phyloP scores from a whole-genome alignment of 2,888 invertebrate genomes.

The Syrphus vitripennis region DNA sequence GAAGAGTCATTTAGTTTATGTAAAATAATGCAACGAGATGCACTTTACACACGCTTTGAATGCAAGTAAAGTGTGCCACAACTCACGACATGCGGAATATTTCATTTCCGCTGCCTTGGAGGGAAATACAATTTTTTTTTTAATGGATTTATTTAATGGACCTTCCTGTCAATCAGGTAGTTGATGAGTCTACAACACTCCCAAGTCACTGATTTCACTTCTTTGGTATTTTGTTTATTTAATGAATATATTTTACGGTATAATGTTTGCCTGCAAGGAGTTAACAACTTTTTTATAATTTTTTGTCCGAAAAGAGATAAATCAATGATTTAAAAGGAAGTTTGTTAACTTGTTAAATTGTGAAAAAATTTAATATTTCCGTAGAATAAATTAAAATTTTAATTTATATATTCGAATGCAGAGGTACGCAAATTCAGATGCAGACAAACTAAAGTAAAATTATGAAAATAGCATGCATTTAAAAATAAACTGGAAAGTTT shows the following conservation, averaged over 20 bases:
- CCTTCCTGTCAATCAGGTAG: constrained; percentile 66
- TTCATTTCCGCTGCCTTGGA: constrained; percentile 53
- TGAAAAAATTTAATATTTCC: neutral
- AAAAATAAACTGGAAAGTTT: too few species aligned
- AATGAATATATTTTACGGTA: neutral
- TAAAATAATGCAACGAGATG: constrained; percentile 45
- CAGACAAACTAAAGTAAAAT: too few species aligned
- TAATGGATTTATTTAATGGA: constrained; percentile 59
- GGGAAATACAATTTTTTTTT: constrained; percentile 41
- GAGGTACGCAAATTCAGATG: too few species aligned
- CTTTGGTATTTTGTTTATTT: neutral
- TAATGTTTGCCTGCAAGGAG: neutral
- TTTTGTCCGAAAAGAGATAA: neutral
- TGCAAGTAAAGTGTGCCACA: constrained; percentile 6
- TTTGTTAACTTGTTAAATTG: neutral
- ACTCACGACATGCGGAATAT: constrained; percentile 26
- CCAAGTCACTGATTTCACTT: constrained; percentile 34
- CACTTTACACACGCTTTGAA: neutral
- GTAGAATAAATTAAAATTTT: neutral
- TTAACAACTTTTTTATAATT: neutral
- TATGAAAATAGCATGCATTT: too few species aligned
- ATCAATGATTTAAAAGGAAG: neutral
- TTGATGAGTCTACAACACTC: constrained; percentile 31
- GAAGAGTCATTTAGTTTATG: constrained; percentile 31
- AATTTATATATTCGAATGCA: too few species aligned